These are phyloP conservation scores for Lucilia cuprina DNA, from an alignment of 1,140 invertebrate genomes.

Conservation along the genomic window DNA sequence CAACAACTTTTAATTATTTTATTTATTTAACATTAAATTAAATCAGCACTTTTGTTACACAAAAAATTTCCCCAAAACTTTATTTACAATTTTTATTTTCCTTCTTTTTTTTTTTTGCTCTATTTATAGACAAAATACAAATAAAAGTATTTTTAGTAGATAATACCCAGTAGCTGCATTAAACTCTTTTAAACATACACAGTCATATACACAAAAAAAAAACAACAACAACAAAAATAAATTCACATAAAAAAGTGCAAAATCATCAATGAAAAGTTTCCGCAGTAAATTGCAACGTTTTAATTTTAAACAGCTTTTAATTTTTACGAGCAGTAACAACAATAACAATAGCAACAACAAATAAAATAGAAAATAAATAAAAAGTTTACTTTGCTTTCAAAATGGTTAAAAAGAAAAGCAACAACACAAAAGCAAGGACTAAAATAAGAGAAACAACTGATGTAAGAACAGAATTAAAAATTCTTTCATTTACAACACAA, in stretches of 20 bases:
- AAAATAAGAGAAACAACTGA: background rate
- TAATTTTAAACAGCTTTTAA: slow-evolving; percentile 35
- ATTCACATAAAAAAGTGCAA: slow-evolving; percentile 9
- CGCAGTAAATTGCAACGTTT: slow-evolving; percentile 30
- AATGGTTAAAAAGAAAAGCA: background rate
- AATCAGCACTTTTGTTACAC: background rate
- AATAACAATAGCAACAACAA: background rate
- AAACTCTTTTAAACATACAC: background rate
- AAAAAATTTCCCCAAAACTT: background rate
- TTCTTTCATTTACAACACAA: too few species aligned
- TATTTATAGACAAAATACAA: background rate
- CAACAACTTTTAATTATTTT: background rate
- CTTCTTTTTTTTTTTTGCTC: background rate
- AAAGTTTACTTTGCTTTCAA: background rate
- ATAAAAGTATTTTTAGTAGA: background rate
- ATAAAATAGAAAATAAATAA: background rate
- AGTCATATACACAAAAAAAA: background rate
- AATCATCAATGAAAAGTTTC: slow-evolving; percentile 32
- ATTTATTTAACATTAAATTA: background rate
- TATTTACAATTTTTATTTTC: background rate
- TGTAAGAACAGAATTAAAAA: background rate
- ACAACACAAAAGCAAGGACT: background rate
- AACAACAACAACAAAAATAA: too few species aligned
- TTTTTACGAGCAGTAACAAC: background rate
- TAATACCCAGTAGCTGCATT: slow-evolving; percentile 21